A percentile compares a stretch with the other conserved stretches of the same genome.
Conservation (phyloP, 2,888 invertebrate species). For the Leucophora obtusa region DNA sequence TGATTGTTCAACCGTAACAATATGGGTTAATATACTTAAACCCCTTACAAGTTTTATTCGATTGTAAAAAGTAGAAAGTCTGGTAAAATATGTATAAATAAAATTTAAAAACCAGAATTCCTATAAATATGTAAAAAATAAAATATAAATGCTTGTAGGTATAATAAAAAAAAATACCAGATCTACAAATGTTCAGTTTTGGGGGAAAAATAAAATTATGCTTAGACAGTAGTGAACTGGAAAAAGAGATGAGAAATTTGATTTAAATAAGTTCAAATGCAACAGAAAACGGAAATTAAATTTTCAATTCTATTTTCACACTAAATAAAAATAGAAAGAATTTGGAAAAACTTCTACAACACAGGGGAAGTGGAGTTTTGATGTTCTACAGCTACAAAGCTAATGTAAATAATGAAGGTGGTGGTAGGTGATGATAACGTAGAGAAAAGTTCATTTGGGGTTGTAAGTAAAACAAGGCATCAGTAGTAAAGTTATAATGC, state of each 20-base stretch:
- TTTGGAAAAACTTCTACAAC: not conserved
- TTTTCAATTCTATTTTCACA: slow-evolving; percentile 62
- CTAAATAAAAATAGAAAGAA: slow-evolving; percentile 23
- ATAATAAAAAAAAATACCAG: not conserved
- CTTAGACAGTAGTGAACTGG: slow-evolving; percentile 19
- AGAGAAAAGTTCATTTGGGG: slow-evolving; percentile 49
- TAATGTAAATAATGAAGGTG: not conserved
- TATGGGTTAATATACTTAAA: slow-evolving; percentile 2
- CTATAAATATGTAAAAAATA: not conserved
- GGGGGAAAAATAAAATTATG: not conserved
- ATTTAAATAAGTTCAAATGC: slow-evolving; percentile 66
- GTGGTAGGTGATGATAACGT: not conserved
- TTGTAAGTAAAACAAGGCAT: slow-evolving; percentile 34
- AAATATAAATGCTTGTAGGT: not conserved
- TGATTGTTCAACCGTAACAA: not conserved
- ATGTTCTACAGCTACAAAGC: not conserved
- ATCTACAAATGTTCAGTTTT: not conserved
- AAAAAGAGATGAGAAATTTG: not conserved
- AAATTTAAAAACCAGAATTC: too few species aligned
- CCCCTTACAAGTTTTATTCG: not conserved
- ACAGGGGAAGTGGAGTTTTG: too few species aligned
- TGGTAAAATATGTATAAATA: not conserved
- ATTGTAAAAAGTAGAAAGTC: not conserved
- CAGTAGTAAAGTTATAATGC: slow-evolving; percentile 15
- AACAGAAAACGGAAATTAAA: slow-evolving; percentile 67